These are phyloP conservation scores for Drosophila macrospina DNA, from an alignment of 2,888 invertebrate species.

Conservation along the genomic window DNA sequence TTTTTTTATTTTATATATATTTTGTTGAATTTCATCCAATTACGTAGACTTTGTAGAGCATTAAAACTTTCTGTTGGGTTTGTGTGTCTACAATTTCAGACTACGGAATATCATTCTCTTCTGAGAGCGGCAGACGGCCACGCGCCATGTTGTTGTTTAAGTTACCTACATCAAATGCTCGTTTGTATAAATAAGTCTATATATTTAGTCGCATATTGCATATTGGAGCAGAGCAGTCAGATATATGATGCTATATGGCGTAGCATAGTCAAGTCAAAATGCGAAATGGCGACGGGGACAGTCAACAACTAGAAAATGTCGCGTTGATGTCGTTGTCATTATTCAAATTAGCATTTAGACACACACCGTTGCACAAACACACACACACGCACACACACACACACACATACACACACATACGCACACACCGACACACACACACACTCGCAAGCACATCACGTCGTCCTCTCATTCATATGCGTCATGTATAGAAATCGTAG, in stretches of 20 bases:
- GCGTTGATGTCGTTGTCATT: conserved; percentile 78
- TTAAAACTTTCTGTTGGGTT: conserved; percentile 25
- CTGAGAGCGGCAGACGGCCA: conserved; percentile 22
- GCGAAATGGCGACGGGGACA: conserved; percentile 55
- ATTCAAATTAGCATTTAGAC: conserved; percentile 78
- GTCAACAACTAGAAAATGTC: conserved; percentile 74
- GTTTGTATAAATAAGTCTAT: conserved; percentile 29
- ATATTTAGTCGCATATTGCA: conserved; percentile 33
- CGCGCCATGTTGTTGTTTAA: conserved; percentile 28
- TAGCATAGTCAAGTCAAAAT: conserved; percentile 52
- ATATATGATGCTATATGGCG: conserved; percentile 3
- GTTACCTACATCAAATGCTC: conserved; percentile 35
- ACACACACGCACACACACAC: conserved; percentile 25
- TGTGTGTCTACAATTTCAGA: conserved; percentile 7
- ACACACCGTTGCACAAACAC: conserved; percentile 60
- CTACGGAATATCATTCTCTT: conserved; percentile 18
- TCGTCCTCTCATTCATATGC: conserved; percentile 52
- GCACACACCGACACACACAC: conserved; percentile 1
- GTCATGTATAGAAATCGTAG: conserved; percentile 50
- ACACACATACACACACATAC: conserved; percentile 18
- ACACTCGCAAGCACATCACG: conserved; percentile 15
- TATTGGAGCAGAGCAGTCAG: conserved; percentile 18
- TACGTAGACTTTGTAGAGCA: conserved; percentile 9
- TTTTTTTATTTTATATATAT: neutral
- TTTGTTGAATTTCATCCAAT: neutral